A percentile compares a stretch with the other conserved stretches of the same genome.
Conservation (phyloP, 1,140 invertebrate genomes). For the Phymorhynchus buccinoides region DNA sequence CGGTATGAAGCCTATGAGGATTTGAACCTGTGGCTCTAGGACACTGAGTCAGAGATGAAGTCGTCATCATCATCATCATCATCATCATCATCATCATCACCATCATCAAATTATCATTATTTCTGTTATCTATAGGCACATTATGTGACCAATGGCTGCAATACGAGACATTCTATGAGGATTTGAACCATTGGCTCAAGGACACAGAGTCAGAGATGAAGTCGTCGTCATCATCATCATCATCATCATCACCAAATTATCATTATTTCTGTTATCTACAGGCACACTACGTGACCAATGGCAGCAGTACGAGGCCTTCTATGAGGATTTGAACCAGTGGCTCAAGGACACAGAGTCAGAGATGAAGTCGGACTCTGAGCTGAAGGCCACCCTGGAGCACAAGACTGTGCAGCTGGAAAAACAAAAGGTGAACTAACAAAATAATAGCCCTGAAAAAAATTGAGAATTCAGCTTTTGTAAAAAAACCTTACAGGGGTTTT, state of each 20-base stretch:
- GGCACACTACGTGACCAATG: constrained; percentile 78
- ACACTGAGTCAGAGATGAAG: constrained; percentile 77
- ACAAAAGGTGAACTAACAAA: constrained; percentile 57
- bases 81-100: too few species aligned
- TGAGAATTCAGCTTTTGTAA: too few species aligned
- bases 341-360: constrained; percentile 90
- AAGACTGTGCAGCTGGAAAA: constrained; percentile 86
- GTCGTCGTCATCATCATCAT: too few species aligned
- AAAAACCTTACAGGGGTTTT: too few species aligned
- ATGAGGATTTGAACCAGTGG: constrained; percentile 92
- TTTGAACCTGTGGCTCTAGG: constrained; percentile 91
- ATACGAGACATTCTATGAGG: constrained; percentile 77
- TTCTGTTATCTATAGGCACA: constrained; percentile 77
- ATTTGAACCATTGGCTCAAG: constrained; percentile 92
- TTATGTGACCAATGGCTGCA: constrained; percentile 73
- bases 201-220: constrained; percentile 78
- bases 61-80: too few species aligned
- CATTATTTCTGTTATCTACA: constrained; percentile 50
- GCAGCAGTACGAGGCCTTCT: constrained; percentile 66
- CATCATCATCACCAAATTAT: too few species aligned
- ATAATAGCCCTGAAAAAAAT: too few species aligned
- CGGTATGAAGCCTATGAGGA: constrained; percentile 79
- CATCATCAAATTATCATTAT: too few species aligned
- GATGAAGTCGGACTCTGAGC: constrained; percentile 92
- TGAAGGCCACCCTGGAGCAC: constrained; percentile 91